phyloP scores from a whole-genome alignment of 2,797 vertebrate species.

The Coilia nasus region DNA sequence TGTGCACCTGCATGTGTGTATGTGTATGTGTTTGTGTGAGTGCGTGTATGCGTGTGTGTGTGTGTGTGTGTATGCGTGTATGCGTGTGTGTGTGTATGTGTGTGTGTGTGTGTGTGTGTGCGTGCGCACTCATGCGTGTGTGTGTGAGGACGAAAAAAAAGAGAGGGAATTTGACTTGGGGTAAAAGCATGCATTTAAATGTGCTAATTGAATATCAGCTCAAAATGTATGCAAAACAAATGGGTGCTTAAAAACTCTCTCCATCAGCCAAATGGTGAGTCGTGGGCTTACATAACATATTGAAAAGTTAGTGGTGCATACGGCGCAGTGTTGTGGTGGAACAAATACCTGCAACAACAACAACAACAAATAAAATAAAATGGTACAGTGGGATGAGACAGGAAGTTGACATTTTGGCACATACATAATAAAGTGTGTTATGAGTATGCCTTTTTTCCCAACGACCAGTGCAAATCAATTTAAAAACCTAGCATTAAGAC shows the following conservation, averaged over 20 bases:
- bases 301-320: not conserved
- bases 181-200: conserved; percentile 52
- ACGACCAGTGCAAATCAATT: too few species aligned
- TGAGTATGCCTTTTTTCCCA: not conserved
- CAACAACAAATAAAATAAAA: not conserved
- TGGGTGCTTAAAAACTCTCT: not conserved
- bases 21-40: conserved; percentile 20
- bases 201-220: conserved; percentile 56
- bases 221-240: not conserved
- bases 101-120: not conserved
- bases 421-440: not conserved
- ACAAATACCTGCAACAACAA: not conserved
- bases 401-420: not conserved
- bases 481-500: not conserved
- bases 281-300: not conserved
- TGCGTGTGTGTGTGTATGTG: not conserved
- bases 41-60: conserved; percentile 34
- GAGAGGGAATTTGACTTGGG: conserved; percentile 52
- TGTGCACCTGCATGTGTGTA: conserved; percentile 25
- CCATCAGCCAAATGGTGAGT: not conserved
- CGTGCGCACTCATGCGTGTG: not conserved
- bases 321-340: not conserved
- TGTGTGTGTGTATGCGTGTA: conserved; percentile 36
- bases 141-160: conserved; percentile 54
- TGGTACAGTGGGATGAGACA: not conserved